Evolutionary conservation across 2,888 invertebrate species (phyloP).

Genomic region (Synergus gifuensis): DNA sequence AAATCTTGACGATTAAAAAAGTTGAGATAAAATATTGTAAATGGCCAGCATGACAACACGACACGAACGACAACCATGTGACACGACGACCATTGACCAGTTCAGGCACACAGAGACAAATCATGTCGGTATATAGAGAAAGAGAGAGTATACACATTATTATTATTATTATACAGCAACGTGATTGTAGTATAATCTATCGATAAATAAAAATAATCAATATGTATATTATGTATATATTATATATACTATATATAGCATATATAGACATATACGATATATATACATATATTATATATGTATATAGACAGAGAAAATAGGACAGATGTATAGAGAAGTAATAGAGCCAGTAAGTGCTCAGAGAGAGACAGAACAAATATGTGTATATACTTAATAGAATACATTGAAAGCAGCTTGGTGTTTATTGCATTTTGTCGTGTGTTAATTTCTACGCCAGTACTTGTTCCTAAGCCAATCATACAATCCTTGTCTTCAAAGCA

Average conservation of each 20-base stretch:
- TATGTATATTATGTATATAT: conserved; percentile 47
- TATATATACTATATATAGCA: conserved; percentile 45
- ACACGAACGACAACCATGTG: conserved; percentile 78
- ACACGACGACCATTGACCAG: conserved; percentile 78
- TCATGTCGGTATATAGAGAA: conserved; percentile 62
- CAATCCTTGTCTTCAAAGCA: conserved; percentile 19
- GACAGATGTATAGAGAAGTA: conserved; percentile 67
- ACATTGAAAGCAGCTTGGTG: conserved; percentile 77
- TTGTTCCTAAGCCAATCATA: conserved; percentile 55
- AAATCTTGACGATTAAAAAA: conserved; percentile 16
- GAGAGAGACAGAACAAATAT: conserved; percentile 63
- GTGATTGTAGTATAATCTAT: conserved; percentile 58
- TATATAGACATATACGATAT: conserved; percentile 57
- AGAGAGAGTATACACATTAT: conserved; percentile 56
- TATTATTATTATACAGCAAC: conserved; percentile 57
- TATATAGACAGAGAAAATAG: conserved; percentile 65
- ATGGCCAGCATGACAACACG: conserved; percentile 78
- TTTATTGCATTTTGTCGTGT: conserved; percentile 73
- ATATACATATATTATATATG: conserved; percentile 58
- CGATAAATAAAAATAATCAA: conserved; percentile 63
- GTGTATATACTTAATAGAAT: conserved; percentile 71
- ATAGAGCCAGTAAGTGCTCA: conserved; percentile 68
- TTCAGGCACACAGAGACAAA: conserved; percentile 78
- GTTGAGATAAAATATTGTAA: conserved; percentile 53
- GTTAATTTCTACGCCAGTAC: conserved; percentile 60